phyloP scores from a whole-genome alignment of 2,797 vertebrate species.

The Danio jaintianensis region DNA sequence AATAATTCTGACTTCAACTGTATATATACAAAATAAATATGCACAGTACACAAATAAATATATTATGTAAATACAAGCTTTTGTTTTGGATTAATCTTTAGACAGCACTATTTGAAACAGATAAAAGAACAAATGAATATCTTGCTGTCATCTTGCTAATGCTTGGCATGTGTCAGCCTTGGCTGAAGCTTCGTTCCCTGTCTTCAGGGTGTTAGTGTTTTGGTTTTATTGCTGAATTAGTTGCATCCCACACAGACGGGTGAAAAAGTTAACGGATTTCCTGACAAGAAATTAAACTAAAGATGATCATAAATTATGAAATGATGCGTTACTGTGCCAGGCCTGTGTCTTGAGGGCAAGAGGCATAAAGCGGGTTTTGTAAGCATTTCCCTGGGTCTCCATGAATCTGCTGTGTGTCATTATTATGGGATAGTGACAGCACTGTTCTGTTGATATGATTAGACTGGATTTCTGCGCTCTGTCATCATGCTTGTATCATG shows the following conservation, averaged over 20 bases:
- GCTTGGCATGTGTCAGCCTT: constrained; percentile 3
- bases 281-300: constrained; percentile 40
- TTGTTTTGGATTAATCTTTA: too few species aligned
- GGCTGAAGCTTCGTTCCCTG: background rate
- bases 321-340: constrained; percentile 2
- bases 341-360: constrained; percentile 10
- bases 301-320: constrained; percentile 18
- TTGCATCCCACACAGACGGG: background rate
- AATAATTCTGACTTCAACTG: too few species aligned
- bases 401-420: constrained; percentile 4
- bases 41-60: too few species aligned
- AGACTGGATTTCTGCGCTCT: background rate
- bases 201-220: constrained; percentile 10
- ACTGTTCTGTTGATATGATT: constrained; percentile 17
- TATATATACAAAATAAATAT: too few species aligned
- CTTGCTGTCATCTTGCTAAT: background rate
- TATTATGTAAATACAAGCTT: too few species aligned
- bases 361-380: background rate
- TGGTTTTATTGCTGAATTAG: background rate
- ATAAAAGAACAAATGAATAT: background rate
- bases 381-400: constrained; percentile 11
- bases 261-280: constrained; percentile 36
- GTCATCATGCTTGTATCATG: constrained; percentile 5
- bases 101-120: too few species aligned
- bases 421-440: constrained; percentile 14